These are phyloP conservation scores for Caenorhabditis afra DNA, from an alignment of 2,888 invertebrate species.

Conservation along the genomic window DNA sequence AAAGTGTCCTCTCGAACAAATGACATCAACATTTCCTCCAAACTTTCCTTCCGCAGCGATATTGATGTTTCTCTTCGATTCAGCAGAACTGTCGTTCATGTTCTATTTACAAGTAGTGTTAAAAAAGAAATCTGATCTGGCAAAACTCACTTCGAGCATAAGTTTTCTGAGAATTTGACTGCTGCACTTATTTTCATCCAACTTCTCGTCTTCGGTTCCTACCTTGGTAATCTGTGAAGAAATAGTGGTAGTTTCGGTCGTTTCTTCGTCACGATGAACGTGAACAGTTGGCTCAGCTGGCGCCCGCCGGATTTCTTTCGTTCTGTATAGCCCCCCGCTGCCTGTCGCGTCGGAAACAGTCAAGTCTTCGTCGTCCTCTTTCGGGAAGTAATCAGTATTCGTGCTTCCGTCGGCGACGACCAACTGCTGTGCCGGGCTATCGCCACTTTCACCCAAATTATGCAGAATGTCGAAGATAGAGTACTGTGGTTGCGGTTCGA, in stretches of 20 bases:
- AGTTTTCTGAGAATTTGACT: constrained; percentile 69
- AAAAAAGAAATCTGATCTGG: too few species aligned
- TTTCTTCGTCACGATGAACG: constrained; percentile 47
- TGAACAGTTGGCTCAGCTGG: constrained; percentile 52
- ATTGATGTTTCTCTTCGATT: constrained; percentile 74
- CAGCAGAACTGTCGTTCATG: constrained; percentile 73
- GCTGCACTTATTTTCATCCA: constrained; percentile 68
- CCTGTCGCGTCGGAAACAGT: constrained; percentile 37
- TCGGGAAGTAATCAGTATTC: constrained; percentile 52
- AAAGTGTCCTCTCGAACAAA: constrained; percentile 77
- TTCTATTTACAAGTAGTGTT: too few species aligned
- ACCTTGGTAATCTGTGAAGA: constrained; percentile 28
- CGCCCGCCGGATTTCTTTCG: constrained; percentile 62
- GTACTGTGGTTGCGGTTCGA: constrained; percentile 51
- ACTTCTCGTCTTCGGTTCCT: constrained; percentile 37
- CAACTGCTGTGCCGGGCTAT: constrained; percentile 32
- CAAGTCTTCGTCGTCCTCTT: constrained; percentile 54
- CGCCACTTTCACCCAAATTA: constrained; percentile 58
- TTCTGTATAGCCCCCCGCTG: constrained; percentile 25
- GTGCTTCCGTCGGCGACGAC: constrained; percentile 45
- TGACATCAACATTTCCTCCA: constrained; percentile 76
- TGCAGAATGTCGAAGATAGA: constrained; percentile 62
- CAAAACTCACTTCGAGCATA: constrained; percentile 70
- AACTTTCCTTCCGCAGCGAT: constrained; percentile 69
- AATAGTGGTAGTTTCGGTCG: constrained; percentile 26